Evolutionary conservation across 2,797 vertebrate genomes (phyloP).

Genomic region (Neostethus bicornis): DNA sequence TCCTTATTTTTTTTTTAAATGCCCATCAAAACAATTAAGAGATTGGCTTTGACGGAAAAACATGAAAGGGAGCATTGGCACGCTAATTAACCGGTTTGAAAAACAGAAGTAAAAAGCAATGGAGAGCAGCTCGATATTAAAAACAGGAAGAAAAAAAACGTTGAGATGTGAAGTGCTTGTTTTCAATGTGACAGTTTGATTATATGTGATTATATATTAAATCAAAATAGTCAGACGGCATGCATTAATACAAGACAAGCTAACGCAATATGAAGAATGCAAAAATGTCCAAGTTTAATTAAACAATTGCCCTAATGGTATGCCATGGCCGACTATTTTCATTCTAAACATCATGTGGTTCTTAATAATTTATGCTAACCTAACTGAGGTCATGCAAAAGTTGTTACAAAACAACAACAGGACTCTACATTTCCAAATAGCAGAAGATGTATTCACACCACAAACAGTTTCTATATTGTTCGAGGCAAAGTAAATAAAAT

Average conservation of each 20-base stretch:
- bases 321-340: background rate
- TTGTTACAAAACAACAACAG: no score
- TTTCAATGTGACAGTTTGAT: conserved; percentile 18
- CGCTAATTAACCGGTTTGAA: conserved; percentile 23
- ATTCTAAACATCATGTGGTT: no score
- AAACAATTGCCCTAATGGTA: background rate
- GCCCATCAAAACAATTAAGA: conserved; percentile 65
- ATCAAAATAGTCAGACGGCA: conserved; percentile 4
- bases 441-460: no score
- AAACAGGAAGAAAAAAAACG: conserved; percentile 23
- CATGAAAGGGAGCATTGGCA: conserved; percentile 41
- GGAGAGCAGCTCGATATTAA: conserved; percentile 27
- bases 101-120: background rate
- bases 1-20: conserved; percentile 38
- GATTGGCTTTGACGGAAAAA: conserved; percentile 46
- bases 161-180: conserved; percentile 7
- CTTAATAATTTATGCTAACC: no score
- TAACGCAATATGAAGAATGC: background rate
- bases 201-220: conserved; percentile 18
- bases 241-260: background rate
- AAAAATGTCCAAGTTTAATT: no score
- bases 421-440: no score
- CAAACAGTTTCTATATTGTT: no score
- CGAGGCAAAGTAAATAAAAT: no score
- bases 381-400: no score